Percentiles rank a stretch among this genome's conserved stretches.
Evolutionary conservation across 2,113 vertebrate species (phyloP).

Genomic region (Callocephalon fimbriatum): DNA sequence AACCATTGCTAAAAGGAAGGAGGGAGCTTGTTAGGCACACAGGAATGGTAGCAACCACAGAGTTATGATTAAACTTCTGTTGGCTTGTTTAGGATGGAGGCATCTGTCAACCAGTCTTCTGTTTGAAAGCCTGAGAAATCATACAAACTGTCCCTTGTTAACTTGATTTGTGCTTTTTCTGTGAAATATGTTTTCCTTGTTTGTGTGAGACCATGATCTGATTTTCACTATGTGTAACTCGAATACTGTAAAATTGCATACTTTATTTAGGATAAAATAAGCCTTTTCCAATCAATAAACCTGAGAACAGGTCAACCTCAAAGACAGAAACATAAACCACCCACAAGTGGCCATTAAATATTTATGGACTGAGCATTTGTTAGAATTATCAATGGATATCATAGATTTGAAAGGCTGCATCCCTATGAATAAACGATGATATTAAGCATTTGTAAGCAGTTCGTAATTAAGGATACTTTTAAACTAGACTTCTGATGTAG

Average conservation of each 20-base stretch:
- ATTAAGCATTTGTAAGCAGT: slow-evolving; percentile 24
- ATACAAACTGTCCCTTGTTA: slow-evolving; percentile 2
- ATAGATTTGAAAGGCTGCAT: slow-evolving; percentile 35
- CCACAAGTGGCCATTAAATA: slow-evolving; percentile 65
- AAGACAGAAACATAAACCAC: slow-evolving; percentile 54
- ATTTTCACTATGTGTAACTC: neutral
- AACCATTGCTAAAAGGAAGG: neutral
- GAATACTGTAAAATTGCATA: neutral
- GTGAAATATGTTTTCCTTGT: slow-evolving; percentile 38
- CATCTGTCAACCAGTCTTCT: slow-evolving; percentile 18
- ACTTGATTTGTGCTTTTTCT: slow-evolving; percentile 36
- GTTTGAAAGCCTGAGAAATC: slow-evolving; percentile 26
- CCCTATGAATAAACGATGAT: neutral
- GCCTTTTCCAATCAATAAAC: slow-evolving; percentile 58
- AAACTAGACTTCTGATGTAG: neutral
- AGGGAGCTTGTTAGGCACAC: neutral
- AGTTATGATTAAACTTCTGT: neutral
- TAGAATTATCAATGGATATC: slow-evolving; percentile 46
- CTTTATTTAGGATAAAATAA: slow-evolving; percentile 52
- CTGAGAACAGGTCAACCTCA: slow-evolving; percentile 41
- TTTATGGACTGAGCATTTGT: slow-evolving; percentile 36
- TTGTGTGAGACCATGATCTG: neutral
- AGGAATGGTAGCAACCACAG: neutral
- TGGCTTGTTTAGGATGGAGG: slow-evolving; percentile 8
- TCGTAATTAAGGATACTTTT: slow-evolving; percentile 35